Evolutionary conservation across 1,140 invertebrate species (phyloP).

Genomic region (Amyelois transitella): DNA sequence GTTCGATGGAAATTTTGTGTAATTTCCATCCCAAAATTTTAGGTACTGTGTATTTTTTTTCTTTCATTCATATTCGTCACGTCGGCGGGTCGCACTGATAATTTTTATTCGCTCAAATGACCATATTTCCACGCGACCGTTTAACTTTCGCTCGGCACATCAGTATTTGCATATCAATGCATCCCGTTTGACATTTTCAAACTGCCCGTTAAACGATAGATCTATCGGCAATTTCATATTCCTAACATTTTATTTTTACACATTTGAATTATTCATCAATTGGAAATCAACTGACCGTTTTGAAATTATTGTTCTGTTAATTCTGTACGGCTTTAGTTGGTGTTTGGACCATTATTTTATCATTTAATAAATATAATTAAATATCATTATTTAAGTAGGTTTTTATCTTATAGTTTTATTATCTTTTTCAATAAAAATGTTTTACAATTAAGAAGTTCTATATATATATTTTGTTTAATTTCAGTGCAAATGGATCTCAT

Average conservation of each 20-base stretch:
- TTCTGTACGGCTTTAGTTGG: neutral
- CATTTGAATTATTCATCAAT: neutral
- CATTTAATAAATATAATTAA: too few species aligned
- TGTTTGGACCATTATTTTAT: neutral
- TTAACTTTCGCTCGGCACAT: conserved; percentile 42
- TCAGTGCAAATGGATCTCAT: too few species aligned
- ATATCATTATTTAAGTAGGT: too few species aligned
- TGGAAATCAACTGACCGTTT: neutral
- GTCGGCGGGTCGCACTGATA: conserved; percentile 11
- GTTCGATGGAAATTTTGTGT: neutral
- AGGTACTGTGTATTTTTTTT: neutral
- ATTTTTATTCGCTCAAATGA: conserved; percentile 39
- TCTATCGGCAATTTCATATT: conserved; percentile 20
- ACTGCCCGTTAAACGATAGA: conserved; percentile 36
- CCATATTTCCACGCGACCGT: conserved; percentile 46
- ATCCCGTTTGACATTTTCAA: conserved; percentile 40
- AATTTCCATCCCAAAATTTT: neutral
- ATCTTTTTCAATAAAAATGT: too few species aligned
- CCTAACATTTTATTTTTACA: neutral
- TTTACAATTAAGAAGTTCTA: too few species aligned
- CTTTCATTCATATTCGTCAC: conserved; percentile 4
- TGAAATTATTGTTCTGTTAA: neutral
- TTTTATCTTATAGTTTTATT: too few species aligned
- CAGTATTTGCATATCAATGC: conserved; percentile 63
- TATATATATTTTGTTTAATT: too few species aligned